Percentiles rank a stretch among this genome's conserved stretches.
phyloP scores from a whole-genome alignment of 2,888 invertebrate genomes.

The Leptogaster cylindrica region DNA sequence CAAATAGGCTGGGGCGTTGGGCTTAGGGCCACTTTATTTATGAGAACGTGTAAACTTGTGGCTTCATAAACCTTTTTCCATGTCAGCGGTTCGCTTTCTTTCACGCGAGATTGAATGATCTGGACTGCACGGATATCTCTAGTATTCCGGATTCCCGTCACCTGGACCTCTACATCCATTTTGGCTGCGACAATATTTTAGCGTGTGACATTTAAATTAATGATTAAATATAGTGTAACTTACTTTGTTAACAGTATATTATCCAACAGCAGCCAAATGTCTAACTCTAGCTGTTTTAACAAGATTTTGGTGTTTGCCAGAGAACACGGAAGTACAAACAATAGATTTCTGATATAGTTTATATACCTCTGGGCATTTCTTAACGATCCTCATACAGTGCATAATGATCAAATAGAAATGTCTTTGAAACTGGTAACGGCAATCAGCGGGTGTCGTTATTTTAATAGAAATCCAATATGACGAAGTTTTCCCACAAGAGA shows the following conservation, averaged over 20 bases:
- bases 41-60: slow-evolving; percentile 15
- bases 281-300: no score
- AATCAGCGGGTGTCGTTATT: no score
- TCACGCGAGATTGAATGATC: slow-evolving; percentile 4
- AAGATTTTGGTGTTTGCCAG: no score
- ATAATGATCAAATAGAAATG: no score
- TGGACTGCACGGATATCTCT: slow-evolving; percentile 10
- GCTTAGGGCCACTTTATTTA: slow-evolving; percentile 32
- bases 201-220: slow-evolving; percentile 26
- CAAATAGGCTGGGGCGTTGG: slow-evolving; percentile 30
- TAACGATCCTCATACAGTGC: no score
- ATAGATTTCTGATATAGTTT: no score
- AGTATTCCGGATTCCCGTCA: background rate
- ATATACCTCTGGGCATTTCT: background rate
- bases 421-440: no score
- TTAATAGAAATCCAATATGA: slow-evolving; percentile 7
- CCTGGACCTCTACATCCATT: slow-evolving; percentile 11
- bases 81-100: slow-evolving; percentile 33
- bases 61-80: slow-evolving; percentile 32
- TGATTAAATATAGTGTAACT: no score
- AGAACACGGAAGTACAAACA: no score
- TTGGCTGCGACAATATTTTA: no score
- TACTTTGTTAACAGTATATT: no score
- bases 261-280: no score
- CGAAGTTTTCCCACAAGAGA: background rate